Evolutionary conservation across 1,140 invertebrate species (phyloP).

Genomic region (Neomicropteryx cornuta): DNA sequence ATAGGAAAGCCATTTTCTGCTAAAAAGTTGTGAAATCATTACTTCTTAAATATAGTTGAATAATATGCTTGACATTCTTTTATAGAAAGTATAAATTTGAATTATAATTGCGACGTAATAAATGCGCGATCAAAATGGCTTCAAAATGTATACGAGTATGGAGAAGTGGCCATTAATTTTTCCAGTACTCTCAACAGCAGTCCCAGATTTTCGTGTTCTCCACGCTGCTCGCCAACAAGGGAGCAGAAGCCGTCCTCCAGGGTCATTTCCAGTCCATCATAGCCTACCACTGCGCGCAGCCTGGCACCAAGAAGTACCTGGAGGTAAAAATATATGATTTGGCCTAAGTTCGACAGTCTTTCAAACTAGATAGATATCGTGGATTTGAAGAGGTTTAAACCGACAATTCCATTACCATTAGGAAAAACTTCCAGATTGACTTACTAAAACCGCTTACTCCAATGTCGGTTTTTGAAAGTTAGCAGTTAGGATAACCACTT

Average conservation of each 20-base stretch:
- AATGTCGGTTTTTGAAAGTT: too few relatives aligned
- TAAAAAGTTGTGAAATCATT: too few relatives aligned
- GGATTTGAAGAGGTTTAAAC: too few relatives aligned
- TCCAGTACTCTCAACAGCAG: slow-evolving; percentile 88
- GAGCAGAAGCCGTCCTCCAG: slow-evolving; percentile 80
- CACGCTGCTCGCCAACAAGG: slow-evolving; percentile 86
- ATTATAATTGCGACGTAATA: not conserved
- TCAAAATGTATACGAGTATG: not conserved
- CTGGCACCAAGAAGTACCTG: slow-evolving; percentile 87
- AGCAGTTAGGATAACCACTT: too few relatives aligned
- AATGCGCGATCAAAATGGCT: not conserved
- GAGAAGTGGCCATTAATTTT: slow-evolving; percentile 14
- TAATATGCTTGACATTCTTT: too few relatives aligned
- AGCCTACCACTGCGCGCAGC: slow-evolving; percentile 90
- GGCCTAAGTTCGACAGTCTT: too few relatives aligned
- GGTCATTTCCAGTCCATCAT: slow-evolving; percentile 88
- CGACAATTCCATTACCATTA: too few relatives aligned
- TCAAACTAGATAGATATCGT: too few relatives aligned
- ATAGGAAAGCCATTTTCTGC: too few relatives aligned
- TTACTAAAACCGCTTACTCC: too few relatives aligned
- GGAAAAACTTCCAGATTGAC: too few relatives aligned
- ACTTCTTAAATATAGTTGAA: too few relatives aligned
- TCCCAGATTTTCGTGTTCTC: slow-evolving; percentile 98
- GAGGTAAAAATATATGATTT: slow-evolving; percentile 59
- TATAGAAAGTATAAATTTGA: not conserved